Percentiles rank a stretch among this genome's conserved stretches.
phyloP scores from a whole-genome alignment of 2,113 vertebrate species.

The Cichladusa arquata region DNA sequence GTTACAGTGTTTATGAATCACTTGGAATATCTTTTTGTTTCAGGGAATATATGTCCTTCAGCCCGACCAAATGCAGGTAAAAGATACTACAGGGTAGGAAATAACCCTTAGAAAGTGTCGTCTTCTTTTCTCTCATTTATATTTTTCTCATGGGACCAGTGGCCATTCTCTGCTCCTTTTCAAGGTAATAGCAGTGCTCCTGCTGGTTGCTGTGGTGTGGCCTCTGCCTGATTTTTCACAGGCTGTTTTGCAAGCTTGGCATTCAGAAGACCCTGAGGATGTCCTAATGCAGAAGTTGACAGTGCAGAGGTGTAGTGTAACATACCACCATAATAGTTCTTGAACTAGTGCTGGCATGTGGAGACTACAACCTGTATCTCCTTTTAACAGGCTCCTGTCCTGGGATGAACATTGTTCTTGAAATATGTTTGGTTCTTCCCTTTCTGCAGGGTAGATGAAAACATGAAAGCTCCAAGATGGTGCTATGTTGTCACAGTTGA shows the following conservation, averaged over 20 bases:
- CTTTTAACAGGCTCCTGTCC: background rate
- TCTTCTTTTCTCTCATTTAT: background rate
- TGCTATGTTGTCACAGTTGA: background rate
- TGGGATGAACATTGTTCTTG: background rate
- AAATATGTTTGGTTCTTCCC: background rate
- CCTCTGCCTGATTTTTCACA: background rate
- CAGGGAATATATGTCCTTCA: constrained; percentile 86
- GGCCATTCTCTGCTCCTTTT: background rate
- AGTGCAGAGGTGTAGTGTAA: background rate
- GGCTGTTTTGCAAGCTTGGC: background rate
- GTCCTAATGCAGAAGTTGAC: background rate
- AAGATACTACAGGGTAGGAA: background rate
- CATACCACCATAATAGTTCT: background rate
- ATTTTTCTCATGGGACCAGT: background rate
- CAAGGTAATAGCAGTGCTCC: background rate
- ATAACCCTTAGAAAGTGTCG: background rate
- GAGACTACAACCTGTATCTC: background rate
- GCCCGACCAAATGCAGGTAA: constrained; percentile 97
- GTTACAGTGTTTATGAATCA: constrained; percentile 17
- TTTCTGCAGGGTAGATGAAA: constrained; percentile 1
- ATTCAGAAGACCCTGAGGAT: background rate
- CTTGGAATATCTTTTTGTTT: constrained; percentile 58
- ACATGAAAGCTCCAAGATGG: background rate
- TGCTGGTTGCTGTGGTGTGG: background rate
- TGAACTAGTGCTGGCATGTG: background rate